A percentile compares a stretch with the other conserved stretches of the same genome.
Evolutionary conservation across 1,140 invertebrate species (phyloP).

Genomic region (Drosophila saltans): DNA sequence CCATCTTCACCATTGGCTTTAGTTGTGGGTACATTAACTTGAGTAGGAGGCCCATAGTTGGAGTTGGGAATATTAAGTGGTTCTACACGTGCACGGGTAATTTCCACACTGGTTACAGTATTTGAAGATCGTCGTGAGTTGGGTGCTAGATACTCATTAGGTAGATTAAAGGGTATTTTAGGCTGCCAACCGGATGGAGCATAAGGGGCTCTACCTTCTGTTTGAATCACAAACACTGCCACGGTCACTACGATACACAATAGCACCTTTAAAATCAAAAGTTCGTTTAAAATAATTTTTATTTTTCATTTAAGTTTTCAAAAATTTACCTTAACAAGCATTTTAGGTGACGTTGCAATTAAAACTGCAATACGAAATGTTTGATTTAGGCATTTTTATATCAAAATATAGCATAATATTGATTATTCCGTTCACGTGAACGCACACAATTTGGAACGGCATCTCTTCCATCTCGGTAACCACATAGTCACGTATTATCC

Average conservation of each 20-base stretch:
- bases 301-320: not conserved
- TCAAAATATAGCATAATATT: conserved; percentile 31
- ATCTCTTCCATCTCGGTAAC: conserved; percentile 60
- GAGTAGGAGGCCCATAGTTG: conserved; percentile 29
- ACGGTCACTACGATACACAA: not conserved
- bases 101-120: conserved; percentile 43
- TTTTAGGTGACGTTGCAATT: conserved; percentile 43
- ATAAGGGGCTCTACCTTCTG: conserved; percentile 53
- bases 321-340: conserved; percentile 55
- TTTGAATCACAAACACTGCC: conserved; percentile 9
- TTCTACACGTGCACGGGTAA: conserved; percentile 62
- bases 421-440: conserved; percentile 52
- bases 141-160: conserved; percentile 36
- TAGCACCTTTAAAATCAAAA: conserved; percentile 24
- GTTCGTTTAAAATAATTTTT: not conserved
- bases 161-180: conserved; percentile 61
- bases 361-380: conserved; percentile 51
- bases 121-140: conserved; percentile 8
- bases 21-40: conserved; percentile 32
- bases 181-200: conserved; percentile 72
- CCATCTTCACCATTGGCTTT: conserved; percentile 1
- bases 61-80: conserved; percentile 22
- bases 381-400: conserved; percentile 61
- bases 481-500: conserved; percentile 66
- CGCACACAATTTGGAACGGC: conserved; percentile 42